phyloP scores from a whole-genome alignment of 2,888 invertebrate species.

The Lasioglossum morio region DNA sequence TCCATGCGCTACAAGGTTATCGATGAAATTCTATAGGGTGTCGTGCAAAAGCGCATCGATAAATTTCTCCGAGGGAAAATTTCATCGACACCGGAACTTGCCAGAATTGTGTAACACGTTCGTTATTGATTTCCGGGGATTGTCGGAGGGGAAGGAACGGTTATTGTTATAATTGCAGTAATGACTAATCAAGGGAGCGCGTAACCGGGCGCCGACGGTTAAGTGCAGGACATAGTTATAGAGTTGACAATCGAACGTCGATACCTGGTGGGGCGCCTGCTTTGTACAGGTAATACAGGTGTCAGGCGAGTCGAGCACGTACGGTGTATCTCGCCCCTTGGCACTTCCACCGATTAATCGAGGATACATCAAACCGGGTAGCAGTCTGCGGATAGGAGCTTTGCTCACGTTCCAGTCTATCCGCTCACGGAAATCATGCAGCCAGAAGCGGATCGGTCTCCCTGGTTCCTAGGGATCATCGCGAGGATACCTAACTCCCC shows the following conservation, averaged over 20 bases:
- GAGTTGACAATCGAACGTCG: slow-evolving; percentile 76
- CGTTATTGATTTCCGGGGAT: background rate
- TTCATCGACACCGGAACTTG: background rate
- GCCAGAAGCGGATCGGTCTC: slow-evolving; percentile 50
- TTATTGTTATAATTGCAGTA: slow-evolving; percentile 4
- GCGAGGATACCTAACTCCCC: background rate
- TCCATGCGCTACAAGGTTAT: too few relatives aligned
- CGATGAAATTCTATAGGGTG: too few relatives aligned
- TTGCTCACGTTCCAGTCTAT: slow-evolving; percentile 54
- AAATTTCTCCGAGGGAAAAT: too few relatives aligned
- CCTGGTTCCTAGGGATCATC: slow-evolving; percentile 35
- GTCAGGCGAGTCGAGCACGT: slow-evolving; percentile 61
- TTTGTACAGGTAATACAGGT: slow-evolving; percentile 70
- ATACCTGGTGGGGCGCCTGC: slow-evolving; percentile 65
- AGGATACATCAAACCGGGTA: slow-evolving; percentile 46
- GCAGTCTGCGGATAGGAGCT: slow-evolving; percentile 44
- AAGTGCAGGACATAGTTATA: slow-evolving; percentile 48
- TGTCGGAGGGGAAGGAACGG: background rate
- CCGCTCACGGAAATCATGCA: slow-evolving; percentile 50
- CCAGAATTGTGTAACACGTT: background rate
- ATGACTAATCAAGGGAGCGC: background rate
- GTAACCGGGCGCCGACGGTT: background rate
- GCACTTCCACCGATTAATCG: slow-evolving; percentile 69
- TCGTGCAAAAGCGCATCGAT: too few relatives aligned
- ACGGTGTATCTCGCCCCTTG: slow-evolving; percentile 62